phyloP scores from a whole-genome alignment of 2,888 invertebrate species.

The Antheraea assamensis region DNA sequence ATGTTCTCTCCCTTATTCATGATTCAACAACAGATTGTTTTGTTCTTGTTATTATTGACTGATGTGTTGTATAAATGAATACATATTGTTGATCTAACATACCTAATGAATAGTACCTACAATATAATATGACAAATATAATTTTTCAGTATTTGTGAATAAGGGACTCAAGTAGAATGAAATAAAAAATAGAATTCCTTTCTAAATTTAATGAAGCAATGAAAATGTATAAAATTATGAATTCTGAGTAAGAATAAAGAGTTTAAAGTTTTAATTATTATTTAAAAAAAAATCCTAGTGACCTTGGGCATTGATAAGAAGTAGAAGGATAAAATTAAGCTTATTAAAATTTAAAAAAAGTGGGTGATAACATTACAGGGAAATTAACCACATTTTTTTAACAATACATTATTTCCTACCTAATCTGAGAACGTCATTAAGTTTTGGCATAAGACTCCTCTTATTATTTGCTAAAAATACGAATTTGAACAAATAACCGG shows the following conservation, averaged over 20 bases:
- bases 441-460: not conserved
- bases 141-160: conserved; percentile 52
- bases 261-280: conserved; percentile 49
- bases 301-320: conserved; percentile 11
- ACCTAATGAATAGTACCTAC: conserved; percentile 42
- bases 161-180: conserved; percentile 46
- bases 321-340: not conserved
- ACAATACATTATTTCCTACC: not conserved
- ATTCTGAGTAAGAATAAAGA: conserved; percentile 64
- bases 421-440: not conserved
- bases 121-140: conserved; percentile 60
- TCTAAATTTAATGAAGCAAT: conserved; percentile 34
- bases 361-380: not conserved
- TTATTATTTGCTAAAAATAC: too few relatives aligned
- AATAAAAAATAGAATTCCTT: conserved; percentile 31
- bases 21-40: conserved; percentile 32
- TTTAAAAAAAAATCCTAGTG: conserved; percentile 16
- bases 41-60: conserved; percentile 30
- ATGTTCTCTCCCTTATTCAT: conserved; percentile 56
- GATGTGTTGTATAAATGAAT: conserved; percentile 47
- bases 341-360: not conserved
- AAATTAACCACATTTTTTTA: too few relatives aligned
- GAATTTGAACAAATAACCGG: too few relatives aligned
- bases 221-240: conserved; percentile 41
- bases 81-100: conserved; percentile 33